These are phyloP conservation scores for Peromyscus californicus DNA, from an alignment of 2,113 vertebrate species.

Conservation along the genomic window DNA sequence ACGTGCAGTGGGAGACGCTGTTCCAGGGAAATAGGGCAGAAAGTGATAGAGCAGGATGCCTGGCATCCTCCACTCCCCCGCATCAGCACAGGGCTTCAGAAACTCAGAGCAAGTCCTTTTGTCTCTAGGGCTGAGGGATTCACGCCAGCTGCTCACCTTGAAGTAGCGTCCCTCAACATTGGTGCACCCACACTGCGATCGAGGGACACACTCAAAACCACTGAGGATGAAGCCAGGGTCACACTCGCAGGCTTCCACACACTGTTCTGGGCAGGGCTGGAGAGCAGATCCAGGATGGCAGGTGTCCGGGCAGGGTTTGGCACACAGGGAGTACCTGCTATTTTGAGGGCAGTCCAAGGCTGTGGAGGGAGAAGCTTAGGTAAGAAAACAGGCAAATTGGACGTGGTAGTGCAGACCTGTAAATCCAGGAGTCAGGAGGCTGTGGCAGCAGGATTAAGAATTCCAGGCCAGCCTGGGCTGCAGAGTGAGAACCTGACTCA, in stretches of 20 bases:
- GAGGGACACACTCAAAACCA: conserved; percentile 78
- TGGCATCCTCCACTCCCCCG: background rate
- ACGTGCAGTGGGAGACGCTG: background rate
- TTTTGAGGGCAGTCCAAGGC: conserved; percentile 89
- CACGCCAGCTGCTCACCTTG: conserved; percentile 1
- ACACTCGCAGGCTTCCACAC: conserved; percentile 84
- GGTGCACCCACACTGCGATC: conserved; percentile 80
- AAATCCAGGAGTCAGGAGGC: background rate
- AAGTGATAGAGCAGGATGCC: background rate
- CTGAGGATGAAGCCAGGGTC: conserved; percentile 82
- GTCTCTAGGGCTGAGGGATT: conserved; percentile 74
- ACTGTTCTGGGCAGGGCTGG: conserved; percentile 69
- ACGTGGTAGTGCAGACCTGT: background rate
- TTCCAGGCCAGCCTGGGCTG: background rate
- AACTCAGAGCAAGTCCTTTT: background rate
- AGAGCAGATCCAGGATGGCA: conserved; percentile 53
- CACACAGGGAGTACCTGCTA: conserved; percentile 90
- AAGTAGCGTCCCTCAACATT: conserved; percentile 66
- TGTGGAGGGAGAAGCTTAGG: conserved; percentile 60
- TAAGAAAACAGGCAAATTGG: background rate
- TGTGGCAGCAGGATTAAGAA: no score
- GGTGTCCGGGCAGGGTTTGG: conserved; percentile 82
- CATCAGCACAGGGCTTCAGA: background rate
- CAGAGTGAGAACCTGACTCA: background rate
- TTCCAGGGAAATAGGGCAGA: background rate